These are phyloP conservation scores for Scaptomyza hsui DNA, from an alignment of 1,140 invertebrate genomes.

Conservation along the genomic window DNA sequence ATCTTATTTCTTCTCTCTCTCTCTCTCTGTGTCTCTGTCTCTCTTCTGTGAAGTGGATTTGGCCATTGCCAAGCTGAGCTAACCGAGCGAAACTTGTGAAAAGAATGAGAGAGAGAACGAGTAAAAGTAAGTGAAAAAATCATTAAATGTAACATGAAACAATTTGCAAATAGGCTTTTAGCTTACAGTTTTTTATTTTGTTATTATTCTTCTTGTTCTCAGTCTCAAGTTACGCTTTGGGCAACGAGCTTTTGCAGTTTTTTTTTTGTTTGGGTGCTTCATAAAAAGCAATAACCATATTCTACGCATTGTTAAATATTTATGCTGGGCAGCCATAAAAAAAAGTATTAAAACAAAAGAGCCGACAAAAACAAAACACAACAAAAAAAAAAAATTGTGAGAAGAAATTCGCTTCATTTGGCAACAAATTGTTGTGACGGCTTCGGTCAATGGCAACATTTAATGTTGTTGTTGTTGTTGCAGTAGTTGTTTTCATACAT, in stretches of 20 bases:
- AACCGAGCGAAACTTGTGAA: constrained; percentile 20
- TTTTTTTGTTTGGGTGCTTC: constrained; percentile 21
- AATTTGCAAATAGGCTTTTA: constrained; percentile 66
- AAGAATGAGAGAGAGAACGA: background rate
- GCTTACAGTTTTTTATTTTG: constrained; percentile 28
- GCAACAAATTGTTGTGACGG: constrained; percentile 76
- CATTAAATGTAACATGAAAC: constrained; percentile 47
- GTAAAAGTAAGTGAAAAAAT: background rate
- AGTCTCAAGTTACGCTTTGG: constrained; percentile 4
- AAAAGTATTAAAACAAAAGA: constrained; percentile 29
- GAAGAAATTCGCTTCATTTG: constrained; percentile 71
- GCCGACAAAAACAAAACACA: constrained; percentile 10
- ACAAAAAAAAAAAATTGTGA: constrained; percentile 34
- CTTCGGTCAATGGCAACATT: constrained; percentile 52
- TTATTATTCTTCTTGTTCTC: background rate
- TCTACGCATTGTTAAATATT: constrained; percentile 57
- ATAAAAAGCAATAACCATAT: constrained; percentile 46
- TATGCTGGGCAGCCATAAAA: constrained; percentile 43
- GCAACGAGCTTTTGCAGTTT: constrained; percentile 6
- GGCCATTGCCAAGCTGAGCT: background rate
- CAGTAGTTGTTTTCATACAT: constrained; percentile 36
- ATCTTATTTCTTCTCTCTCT: no score
- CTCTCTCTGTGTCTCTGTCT: background rate
- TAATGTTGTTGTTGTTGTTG: constrained; percentile 24
- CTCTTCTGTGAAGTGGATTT: background rate